A percentile compares a stretch with the other conserved stretches of the same genome.
Evolutionary conservation across 2,797 vertebrate genomes (phyloP).

Genomic region (Cirrhinus molitorella): DNA sequence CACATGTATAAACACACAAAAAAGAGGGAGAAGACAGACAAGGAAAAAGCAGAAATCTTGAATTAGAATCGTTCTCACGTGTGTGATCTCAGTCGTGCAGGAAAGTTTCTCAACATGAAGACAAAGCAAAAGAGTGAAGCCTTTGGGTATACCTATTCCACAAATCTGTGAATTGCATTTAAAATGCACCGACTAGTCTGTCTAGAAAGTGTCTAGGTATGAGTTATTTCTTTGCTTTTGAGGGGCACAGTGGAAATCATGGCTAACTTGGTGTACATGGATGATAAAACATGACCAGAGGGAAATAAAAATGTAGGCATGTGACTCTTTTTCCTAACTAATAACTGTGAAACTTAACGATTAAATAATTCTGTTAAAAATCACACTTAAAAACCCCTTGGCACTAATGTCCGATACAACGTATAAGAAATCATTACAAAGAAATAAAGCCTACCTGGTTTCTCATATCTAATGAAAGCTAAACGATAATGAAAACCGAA

Average conservation of each 20-base stretch:
- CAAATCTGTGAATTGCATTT: neutral
- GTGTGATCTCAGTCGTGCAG: neutral
- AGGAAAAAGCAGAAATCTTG: neutral
- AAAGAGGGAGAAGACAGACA: neutral
- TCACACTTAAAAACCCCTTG: neutral
- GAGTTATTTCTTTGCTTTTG: neutral
- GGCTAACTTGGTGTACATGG: neutral
- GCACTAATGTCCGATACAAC: neutral
- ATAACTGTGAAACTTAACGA: too few relatives aligned
- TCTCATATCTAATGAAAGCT: neutral
- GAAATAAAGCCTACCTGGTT: neutral
- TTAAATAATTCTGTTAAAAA: neutral
- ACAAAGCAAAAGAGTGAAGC: neutral
- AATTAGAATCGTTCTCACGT: constrained; percentile 15
- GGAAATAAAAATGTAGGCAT: neutral
- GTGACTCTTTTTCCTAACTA: too few relatives aligned
- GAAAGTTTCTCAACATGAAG: neutral
- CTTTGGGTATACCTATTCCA: neutral
- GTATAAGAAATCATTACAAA: neutral
- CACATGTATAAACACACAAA: neutral
- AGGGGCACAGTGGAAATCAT: neutral
- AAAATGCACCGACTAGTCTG: neutral
- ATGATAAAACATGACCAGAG: neutral
- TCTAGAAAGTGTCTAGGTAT: neutral
- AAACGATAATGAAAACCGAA: neutral